Conservation (phyloP, 2,888 invertebrate genomes). For the Spilosoma lubricipeda region DNA sequence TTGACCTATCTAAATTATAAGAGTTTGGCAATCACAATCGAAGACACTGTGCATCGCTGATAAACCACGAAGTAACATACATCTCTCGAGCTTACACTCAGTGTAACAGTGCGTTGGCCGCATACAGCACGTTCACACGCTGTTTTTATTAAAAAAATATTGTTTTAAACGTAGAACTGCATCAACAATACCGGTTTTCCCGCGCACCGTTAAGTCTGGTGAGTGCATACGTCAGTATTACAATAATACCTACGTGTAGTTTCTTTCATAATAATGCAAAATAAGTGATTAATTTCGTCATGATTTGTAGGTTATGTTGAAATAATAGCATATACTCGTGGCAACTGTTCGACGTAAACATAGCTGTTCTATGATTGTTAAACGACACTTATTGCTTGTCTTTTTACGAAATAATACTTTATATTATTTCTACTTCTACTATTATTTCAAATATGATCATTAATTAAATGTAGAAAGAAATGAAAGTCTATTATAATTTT, state of each 20-base stretch:
- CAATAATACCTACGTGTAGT: neutral
- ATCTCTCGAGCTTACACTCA: slow-evolving; percentile 46
- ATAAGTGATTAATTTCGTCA: slow-evolving; percentile 5
- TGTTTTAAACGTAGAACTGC: slow-evolving; percentile 42
- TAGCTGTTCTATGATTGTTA: neutral
- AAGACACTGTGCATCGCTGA: slow-evolving; percentile 37
- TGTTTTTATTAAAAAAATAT: slow-evolving; percentile 36
- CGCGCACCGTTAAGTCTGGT: slow-evolving; percentile 38
- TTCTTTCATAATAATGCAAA: slow-evolving; percentile 14
- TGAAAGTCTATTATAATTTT: neutral
- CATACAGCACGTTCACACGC: slow-evolving; percentile 45
- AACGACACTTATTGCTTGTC: neutral
- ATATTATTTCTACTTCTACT: neutral
- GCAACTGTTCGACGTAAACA: slow-evolving; percentile 1
- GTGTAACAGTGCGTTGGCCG: slow-evolving; percentile 47
- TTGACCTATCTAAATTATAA: slow-evolving; percentile 35
- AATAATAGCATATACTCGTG: neutral
- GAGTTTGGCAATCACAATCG: slow-evolving; percentile 35
- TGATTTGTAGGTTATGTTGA: slow-evolving; percentile 9
- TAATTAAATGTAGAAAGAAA: neutral
- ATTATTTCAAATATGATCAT: neutral
- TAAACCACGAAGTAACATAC: slow-evolving; percentile 40
- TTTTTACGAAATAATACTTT: neutral
- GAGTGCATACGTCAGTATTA: slow-evolving; percentile 23
- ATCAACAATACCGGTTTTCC: slow-evolving; percentile 48